Evolutionary conservation across 2,797 vertebrate genomes (phyloP).

Genomic region (Rhynchonycteris naso): DNA sequence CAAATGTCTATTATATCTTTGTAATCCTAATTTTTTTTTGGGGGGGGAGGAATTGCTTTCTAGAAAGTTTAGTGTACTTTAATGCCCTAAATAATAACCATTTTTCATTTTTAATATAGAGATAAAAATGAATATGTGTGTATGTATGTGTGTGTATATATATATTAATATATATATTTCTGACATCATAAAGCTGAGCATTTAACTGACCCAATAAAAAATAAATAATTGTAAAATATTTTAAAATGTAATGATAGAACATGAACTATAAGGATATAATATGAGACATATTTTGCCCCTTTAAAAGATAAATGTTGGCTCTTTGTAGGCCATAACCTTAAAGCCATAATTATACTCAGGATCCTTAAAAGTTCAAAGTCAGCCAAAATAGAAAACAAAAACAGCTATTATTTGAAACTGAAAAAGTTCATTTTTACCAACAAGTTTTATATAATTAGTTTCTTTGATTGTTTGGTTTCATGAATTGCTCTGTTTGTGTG

Average conservation of each 20-base stretch:
- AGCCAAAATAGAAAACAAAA: background rate
- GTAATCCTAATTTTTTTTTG: background rate
- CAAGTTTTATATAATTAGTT: background rate
- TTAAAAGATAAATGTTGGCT: background rate
- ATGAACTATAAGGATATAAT: background rate
- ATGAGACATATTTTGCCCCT: background rate
- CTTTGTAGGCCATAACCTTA: background rate
- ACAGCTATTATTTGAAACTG: background rate
- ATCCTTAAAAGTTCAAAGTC: background rate
- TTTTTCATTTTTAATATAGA: conserved; percentile 1
- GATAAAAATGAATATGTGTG: background rate
- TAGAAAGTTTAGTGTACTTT: background rate
- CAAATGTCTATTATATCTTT: background rate
- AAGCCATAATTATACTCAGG: background rate
- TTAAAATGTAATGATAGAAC: background rate
- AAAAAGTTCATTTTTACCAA: background rate
- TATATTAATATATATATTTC: background rate
- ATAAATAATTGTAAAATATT: background rate
- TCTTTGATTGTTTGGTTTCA: background rate
- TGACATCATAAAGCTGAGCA: background rate
- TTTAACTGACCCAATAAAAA: background rate
- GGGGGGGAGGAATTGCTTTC: background rate
- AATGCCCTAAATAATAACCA: background rate
- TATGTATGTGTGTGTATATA: too few species aligned
- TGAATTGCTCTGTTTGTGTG: background rate